Evolutionary conservation across 1,140 invertebrate genomes (phyloP), one percentile per base, ranked within the genome.

Genomic region (Drosophila truncata): DNA sequence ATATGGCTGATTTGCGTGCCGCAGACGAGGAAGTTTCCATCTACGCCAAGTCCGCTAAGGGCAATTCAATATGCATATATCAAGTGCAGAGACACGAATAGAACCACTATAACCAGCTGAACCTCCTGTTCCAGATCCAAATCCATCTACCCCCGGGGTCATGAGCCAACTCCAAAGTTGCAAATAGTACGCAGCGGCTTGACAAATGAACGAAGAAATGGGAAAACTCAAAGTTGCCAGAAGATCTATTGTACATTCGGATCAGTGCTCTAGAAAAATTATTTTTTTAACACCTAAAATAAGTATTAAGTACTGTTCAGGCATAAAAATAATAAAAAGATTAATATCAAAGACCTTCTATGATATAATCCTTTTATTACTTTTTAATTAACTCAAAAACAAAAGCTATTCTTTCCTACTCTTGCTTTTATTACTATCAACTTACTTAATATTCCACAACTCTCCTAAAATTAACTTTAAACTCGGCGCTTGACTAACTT

Each of bases 21-120:
- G 44, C 54, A 81, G 46, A 59, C 63, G 55, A 76, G 55, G 62
- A 67, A 69, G 74, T 72, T 58, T 78, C 49, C 61, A 66, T 75
- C 59, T 65, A 42, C 50, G 42, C 52, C 7, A 37, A 54, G 42
- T 76, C 50, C 66, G 76, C 75, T 78, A 78, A 78, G 54, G 59
- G 83, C 84, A 83, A 83, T 87, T 82, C 80, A 79, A 86, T 86
- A 87, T 86, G 83, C 83, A 86, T 86, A 86, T 59, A 86, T 86
- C 83, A 86, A 87, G 65, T 66, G 74, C 62, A 81, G 37, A 60
- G 61, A 58, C 71, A 80, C 39, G 41, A 35, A 54, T 54, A 73
- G 8, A 39, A 39, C 64, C 31, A 61, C 25, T 25, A 44, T n/a
- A 29, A 49, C 47, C 16, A 49, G 59, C 27, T 35, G 14, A 66